Percentiles rank a stretch among this genome's conserved stretches.
Conservation (phyloP, 2,797 vertebrate species). For the Pygocentrus nattereri region DNA sequence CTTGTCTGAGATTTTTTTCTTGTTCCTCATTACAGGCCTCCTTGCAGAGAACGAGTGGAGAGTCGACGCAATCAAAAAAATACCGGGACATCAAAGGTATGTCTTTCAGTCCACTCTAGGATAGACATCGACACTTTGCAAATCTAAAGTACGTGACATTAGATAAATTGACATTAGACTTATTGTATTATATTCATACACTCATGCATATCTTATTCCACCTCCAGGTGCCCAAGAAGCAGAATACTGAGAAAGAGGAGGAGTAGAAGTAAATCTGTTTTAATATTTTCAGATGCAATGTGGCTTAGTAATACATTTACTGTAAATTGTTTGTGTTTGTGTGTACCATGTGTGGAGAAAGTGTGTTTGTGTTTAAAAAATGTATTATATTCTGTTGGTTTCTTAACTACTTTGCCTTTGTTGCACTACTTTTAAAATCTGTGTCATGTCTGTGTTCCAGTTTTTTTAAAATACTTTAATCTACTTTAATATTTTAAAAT, state of each 20-base stretch:
- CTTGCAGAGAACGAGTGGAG: constrained; percentile 71
- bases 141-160: too few relatives aligned
- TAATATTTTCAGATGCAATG: constrained; percentile 51
- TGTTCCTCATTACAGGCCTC: constrained; percentile 59
- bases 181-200: neutral
- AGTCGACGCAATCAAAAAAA: constrained; percentile 70
- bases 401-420: constrained; percentile 41
- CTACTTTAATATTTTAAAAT: constrained; percentile 2
- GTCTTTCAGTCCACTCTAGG: neutral
- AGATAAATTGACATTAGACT: too few relatives aligned
- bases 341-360: constrained; percentile 25
- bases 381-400: neutral
- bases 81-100: constrained; percentile 72
- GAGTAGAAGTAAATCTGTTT: constrained; percentile 49
- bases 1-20: too few relatives aligned
- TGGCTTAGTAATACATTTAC: constrained; percentile 36
- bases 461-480: constrained; percentile 38
- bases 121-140: neutral
- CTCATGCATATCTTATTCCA: constrained; percentile 32
- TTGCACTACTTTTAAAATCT: constrained; percentile 39
- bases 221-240: constrained; percentile 78
- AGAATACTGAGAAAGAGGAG: constrained; percentile 79
- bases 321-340: constrained; percentile 66
- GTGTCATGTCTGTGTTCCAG: constrained; percentile 11
- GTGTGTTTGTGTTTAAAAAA: constrained; percentile 4